phyloP scores from a whole-genome alignment of 2,797 vertebrate genomes.

The Pteropus rufus region DNA sequence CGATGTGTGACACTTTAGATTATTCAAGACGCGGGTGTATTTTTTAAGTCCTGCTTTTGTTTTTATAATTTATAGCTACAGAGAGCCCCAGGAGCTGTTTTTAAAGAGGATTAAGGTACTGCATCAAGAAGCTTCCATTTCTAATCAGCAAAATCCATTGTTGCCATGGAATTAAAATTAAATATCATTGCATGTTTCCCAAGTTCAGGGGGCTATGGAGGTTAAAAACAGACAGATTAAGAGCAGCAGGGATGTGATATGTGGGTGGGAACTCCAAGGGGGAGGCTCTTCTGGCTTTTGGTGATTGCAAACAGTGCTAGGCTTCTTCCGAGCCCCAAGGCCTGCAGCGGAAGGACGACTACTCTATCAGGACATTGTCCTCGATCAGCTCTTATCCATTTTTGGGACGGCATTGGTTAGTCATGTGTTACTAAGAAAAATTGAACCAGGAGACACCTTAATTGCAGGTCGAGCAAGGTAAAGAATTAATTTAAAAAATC shows the following conservation, averaged over 20 bases:
- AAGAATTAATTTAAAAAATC: background rate
- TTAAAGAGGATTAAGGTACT: slow-evolving; percentile 66
- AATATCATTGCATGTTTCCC: slow-evolving; percentile 69
- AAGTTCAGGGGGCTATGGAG: slow-evolving; percentile 54
- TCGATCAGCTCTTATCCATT: background rate
- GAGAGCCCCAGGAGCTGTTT: slow-evolving; percentile 28
- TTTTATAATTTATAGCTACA: slow-evolving; percentile 57
- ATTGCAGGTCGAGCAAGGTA: background rate
- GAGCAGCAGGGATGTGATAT: background rate
- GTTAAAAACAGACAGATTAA: slow-evolving; percentile 51
- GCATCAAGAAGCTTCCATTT: slow-evolving; percentile 62
- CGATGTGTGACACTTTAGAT: slow-evolving; percentile 30
- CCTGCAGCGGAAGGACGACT: background rate
- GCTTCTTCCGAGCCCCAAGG: background rate
- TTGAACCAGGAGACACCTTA: slow-evolving; percentile 5
- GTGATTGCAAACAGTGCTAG: background rate
- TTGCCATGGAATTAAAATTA: slow-evolving; percentile 66
- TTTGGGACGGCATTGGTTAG: background rate
- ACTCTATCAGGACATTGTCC: background rate
- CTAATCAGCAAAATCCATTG: slow-evolving; percentile 67
- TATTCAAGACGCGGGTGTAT: background rate
- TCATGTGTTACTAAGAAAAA: background rate
- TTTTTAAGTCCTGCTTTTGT: slow-evolving; percentile 57
- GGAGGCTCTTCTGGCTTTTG: background rate
- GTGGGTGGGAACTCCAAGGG: background rate